These are phyloP conservation scores for Dryas iulia DNA, from an alignment of 1,140 invertebrate species.

Conservation along the genomic window DNA sequence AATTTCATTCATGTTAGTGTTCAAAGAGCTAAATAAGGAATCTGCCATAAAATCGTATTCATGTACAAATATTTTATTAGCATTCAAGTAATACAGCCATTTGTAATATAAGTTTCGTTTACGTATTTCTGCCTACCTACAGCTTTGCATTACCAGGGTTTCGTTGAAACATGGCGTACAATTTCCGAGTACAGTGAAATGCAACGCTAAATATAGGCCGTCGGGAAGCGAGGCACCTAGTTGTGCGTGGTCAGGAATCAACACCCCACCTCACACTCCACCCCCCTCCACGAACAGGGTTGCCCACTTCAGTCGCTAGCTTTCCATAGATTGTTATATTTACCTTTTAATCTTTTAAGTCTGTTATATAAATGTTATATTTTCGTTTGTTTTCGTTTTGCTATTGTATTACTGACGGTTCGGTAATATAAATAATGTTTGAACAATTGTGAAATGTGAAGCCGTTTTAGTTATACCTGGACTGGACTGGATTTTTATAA, in stretches of 20 bases:
- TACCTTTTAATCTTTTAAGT: neutral
- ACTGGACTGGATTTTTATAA: no score
- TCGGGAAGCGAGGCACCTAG: slow-evolving; percentile 47
- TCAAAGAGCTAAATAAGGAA: neutral
- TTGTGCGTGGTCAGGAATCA: slow-evolving; percentile 72
- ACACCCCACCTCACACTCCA: slow-evolving; percentile 31
- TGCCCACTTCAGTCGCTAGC: slow-evolving; percentile 16
- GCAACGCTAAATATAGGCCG: slow-evolving; percentile 76
- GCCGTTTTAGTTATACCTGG: no score
- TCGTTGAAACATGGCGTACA: slow-evolving; percentile 44
- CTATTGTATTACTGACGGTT: neutral
- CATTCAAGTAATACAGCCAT: neutral
- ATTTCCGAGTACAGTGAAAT: slow-evolving; percentile 56
- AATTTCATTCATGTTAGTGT: neutral
- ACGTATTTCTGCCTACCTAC: neutral
- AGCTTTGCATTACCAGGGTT: slow-evolving; percentile 6
- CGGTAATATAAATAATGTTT: neutral
- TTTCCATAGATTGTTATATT: slow-evolving; percentile 3
- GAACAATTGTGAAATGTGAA: neutral
- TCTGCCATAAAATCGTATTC: no score
- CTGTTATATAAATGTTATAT: neutral
- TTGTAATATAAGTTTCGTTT: neutral
- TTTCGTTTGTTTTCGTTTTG: neutral
- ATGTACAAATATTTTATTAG: neutral
- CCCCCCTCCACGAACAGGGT: slow-evolving; percentile 32